Evolutionary conservation across 1,140 invertebrate species (phyloP), one percentile per base, ranked within the genome.

Genomic region (Physella acuta): DNA sequence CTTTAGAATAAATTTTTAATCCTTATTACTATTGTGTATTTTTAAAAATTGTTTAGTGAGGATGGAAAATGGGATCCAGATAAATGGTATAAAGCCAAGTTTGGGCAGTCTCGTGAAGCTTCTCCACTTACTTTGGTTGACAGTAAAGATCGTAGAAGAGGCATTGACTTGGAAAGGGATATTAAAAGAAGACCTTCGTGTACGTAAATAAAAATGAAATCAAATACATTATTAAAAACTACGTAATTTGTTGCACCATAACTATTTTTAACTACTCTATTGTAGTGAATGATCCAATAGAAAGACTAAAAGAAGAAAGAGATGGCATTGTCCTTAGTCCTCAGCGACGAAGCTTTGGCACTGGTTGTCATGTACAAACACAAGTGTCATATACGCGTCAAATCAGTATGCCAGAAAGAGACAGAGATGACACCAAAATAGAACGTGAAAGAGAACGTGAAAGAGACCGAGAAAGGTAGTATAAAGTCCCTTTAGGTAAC

Each of bases 281-380:
- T 28, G 28, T 56, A 55, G 67, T 71, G 8, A 28, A 65, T 71
- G 79, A 82, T 71, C 91, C 91, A 0, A 88, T 90, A 44, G 92
- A 93, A 78, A 87, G 92, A 44, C 87, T 94, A 55, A 90, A 92
- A 53, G 81, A 84, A 63, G 92, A 93, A 79, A 90, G 91, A 79
- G 91, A 92, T 81, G 90, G 90, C 24, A 93, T 94, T 71, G 90
- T 93, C 55, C 82, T 94, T 61, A 92, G 91, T 79, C 93, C 93
- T 52, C 92, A 93, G 79, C 87, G 93, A 8, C 88, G 90, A 51
- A 92, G 90, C 81, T 94, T 94, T 87, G 92, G 91, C 73, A 91
- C 91, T 17, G 93, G 93, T 59, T 94, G 93, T 84, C 86, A 87
- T 72, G 85, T 87, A 39, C 83, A 83, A 67, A 87, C 80, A 28